Evolutionary conservation across 1,140 invertebrate genomes (phyloP).

Genomic region (Pogonomyrmex californicus): DNA sequence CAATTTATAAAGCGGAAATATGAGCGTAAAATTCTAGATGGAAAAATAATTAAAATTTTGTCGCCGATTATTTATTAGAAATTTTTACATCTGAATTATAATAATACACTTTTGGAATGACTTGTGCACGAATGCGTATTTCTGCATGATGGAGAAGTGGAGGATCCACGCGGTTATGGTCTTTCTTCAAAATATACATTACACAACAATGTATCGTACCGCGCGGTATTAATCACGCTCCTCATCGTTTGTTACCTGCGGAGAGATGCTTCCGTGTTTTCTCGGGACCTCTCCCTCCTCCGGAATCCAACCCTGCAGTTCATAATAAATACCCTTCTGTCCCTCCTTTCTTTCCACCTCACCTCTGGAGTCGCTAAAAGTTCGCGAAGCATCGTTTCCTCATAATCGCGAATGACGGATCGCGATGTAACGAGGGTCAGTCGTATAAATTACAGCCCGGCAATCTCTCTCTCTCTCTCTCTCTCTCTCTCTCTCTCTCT

Average conservation of each 20-base stretch:
- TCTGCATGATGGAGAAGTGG: background rate
- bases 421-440: constrained; percentile 62
- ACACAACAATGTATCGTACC: constrained; percentile 24
- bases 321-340: constrained; percentile 52
- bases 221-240: constrained; percentile 27
- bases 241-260: constrained; percentile 47
- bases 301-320: constrained; percentile 27
- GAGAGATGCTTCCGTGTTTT: constrained; percentile 41
- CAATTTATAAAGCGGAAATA: background rate
- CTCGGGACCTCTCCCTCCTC: constrained; percentile 39
- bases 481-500: constrained; percentile 9
- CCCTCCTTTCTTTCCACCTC: constrained; percentile 17
- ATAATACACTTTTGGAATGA: background rate
- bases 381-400: constrained; percentile 50
- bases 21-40: background rate
- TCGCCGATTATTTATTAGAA: background rate
- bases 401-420: constrained; percentile 62
- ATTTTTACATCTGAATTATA: background rate
- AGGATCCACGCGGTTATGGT: background rate
- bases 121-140: background rate
- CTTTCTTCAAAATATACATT: constrained; percentile 31
- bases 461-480: constrained; percentile 1
- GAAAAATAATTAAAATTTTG: constrained; percentile 9
- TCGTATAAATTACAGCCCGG: constrained; percentile 55
- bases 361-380: constrained; percentile 36